A percentile compares a stretch with the other conserved stretches of the same genome.
Conservation (phyloP, 2,113 vertebrate species). For the Alouatta palliata region DNA sequence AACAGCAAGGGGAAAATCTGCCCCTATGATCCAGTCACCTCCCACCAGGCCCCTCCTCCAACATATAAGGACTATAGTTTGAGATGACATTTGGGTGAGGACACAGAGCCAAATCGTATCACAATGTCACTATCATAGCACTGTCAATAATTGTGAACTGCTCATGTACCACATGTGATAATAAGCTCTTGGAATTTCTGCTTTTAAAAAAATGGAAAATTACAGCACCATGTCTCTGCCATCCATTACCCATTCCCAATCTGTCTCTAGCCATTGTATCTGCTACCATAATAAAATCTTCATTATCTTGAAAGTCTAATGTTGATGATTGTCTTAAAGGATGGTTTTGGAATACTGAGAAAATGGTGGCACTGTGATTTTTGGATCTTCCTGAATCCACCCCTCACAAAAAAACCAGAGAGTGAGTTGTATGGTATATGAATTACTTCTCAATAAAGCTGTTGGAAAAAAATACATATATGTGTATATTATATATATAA, state of each 20-base stretch:
- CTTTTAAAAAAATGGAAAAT: neutral
- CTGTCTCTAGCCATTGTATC: neutral
- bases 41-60: no score
- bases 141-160: neutral
- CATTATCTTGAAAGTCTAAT: neutral
- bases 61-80: no score
- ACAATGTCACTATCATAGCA: no score
- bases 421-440: neutral
- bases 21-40: no score
- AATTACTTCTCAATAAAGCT: neutral
- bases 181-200: neutral
- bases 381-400: neutral
- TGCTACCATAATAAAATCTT: neutral
- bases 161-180: neutral
- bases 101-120: no score
- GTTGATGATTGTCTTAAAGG: neutral
- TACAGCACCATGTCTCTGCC: neutral
- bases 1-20: no score
- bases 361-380: neutral
- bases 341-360: neutral
- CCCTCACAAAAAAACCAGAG: neutral
- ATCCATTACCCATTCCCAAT: neutral
- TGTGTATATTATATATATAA: no score
- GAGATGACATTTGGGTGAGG: no score
- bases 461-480: no score